These are phyloP conservation scores for Tinea pellionella DNA, from an alignment of 2,888 invertebrate genomes.

Conservation along the genomic window DNA sequence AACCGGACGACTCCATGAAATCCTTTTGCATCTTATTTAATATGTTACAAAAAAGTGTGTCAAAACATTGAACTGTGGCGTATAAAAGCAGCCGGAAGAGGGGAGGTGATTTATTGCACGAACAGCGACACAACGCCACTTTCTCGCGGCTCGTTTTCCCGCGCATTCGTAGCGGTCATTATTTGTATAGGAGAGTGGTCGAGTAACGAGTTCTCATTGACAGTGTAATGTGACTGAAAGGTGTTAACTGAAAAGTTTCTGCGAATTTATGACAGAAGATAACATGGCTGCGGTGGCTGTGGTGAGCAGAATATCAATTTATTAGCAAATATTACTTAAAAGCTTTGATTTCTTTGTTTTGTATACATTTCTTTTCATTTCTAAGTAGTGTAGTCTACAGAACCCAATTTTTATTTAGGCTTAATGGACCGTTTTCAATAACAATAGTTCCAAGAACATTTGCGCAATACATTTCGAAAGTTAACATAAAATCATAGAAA, in stretches of 20 bases:
- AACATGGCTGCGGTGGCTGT: slow-evolving; percentile 38
- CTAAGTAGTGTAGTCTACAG: too few relatives aligned
- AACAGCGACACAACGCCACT: slow-evolving; percentile 1
- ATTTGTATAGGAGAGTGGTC: not conserved
- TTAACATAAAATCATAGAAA: too few relatives aligned
- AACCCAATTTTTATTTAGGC: too few relatives aligned
- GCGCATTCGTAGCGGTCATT: slow-evolving; percentile 16
- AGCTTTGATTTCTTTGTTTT: too few relatives aligned
- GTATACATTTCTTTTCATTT: too few relatives aligned
- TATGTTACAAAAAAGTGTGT: slow-evolving; percentile 13
- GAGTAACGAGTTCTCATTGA: not conserved
- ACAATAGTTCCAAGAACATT: too few relatives aligned
- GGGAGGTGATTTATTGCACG: slow-evolving; percentile 19
- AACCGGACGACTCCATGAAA: slow-evolving; percentile 61
- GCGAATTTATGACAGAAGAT: not conserved
- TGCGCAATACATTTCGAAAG: too few relatives aligned
- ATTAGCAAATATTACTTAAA: not conserved
- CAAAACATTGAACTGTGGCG: too few relatives aligned
- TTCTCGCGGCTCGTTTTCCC: slow-evolving; percentile 19
- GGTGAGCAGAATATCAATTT: slow-evolving; percentile 29
- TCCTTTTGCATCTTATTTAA: slow-evolving; percentile 12
- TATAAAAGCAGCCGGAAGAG: slow-evolving; percentile 24
- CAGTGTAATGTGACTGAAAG: not conserved
- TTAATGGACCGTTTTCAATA: too few relatives aligned
- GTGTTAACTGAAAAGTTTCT: not conserved